phyloP scores from a whole-genome alignment of 2,888 invertebrate species.

The Caenorhabditis parvicauda region DNA sequence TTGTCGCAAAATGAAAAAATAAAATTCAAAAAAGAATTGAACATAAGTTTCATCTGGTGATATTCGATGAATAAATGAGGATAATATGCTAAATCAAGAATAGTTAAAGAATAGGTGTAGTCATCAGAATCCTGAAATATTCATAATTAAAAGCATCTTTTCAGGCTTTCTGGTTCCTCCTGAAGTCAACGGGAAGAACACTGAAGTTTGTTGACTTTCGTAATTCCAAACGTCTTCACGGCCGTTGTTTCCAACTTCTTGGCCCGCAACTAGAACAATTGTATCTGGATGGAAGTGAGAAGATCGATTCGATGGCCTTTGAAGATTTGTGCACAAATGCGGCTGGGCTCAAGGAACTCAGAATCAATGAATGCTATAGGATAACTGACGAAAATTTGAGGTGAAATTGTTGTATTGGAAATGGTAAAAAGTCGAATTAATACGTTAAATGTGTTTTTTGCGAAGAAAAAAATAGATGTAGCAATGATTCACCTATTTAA shows the following conservation, averaged over 20 bases:
- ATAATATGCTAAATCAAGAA: too few relatives aligned
- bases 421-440: neutral
- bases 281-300: slow-evolving; percentile 54
- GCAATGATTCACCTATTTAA: neutral
- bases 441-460: too few relatives aligned
- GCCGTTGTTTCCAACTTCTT: slow-evolving; percentile 58
- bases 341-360: slow-evolving; percentile 42
- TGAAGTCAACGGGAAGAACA: slow-evolving; percentile 44
- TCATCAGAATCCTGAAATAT: too few relatives aligned
- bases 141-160: too few relatives aligned
- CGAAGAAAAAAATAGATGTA: neutral
- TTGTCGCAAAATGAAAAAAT: neutral
- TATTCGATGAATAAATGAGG: too few relatives aligned
- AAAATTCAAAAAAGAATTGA: too few relatives aligned
- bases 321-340: slow-evolving; percentile 59
- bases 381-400: slow-evolving; percentile 53
- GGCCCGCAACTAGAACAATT: slow-evolving; percentile 51
- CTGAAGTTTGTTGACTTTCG: slow-evolving; percentile 55
- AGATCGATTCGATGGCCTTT: slow-evolving; percentile 54
- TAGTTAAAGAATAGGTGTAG: too few relatives aligned
- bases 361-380: slow-evolving; percentile 52
- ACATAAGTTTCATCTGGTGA: too few relatives aligned
- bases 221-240: slow-evolving; percentile 48
- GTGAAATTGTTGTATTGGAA: slow-evolving; percentile 6
- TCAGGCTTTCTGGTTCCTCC: slow-evolving; percentile 56